Conservation (phyloP, 2,888 invertebrate genomes). For the Netelia virgata region DNA sequence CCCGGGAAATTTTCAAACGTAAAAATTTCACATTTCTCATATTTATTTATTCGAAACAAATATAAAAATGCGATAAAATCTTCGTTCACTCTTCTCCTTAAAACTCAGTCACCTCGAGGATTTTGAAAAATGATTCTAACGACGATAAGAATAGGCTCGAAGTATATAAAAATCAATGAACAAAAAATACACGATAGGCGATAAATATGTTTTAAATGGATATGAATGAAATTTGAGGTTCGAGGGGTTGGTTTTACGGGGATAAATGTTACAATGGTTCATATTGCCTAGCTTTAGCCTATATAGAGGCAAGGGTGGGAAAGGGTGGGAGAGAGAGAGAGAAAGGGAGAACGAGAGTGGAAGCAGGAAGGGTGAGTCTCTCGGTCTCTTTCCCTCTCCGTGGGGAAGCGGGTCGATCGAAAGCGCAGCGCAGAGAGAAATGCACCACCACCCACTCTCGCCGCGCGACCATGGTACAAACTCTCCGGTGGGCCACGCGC, state of each 20-base stretch:
- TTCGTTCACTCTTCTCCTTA: conserved; percentile 2
- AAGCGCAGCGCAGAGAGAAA: conserved; percentile 84
- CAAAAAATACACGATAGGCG: too few relatives aligned
- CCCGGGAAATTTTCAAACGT: not conserved
- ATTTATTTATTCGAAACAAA: too few relatives aligned
- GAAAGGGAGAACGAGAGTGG: conserved; percentile 41
- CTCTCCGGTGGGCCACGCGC: conserved; percentile 42
- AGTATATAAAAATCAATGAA: too few relatives aligned
- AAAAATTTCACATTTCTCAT: too few relatives aligned
- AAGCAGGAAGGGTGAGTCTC: conserved; percentile 67
- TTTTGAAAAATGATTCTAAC: not conserved
- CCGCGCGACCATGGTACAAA: conserved; percentile 36
- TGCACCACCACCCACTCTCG: conserved; percentile 79
- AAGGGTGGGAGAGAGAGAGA: conserved; percentile 32
- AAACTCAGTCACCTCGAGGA: not conserved
- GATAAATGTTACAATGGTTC: too few relatives aligned
- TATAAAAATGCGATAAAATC: too few relatives aligned
- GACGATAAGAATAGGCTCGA: too few relatives aligned
- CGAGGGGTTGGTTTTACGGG: too few relatives aligned
- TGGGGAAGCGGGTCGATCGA: conserved; percentile 83
- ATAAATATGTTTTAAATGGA: too few relatives aligned
- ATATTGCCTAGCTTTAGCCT: too few relatives aligned
- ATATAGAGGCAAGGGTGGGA: conserved; percentile 14
- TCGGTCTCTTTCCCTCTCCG: conserved; percentile 17
- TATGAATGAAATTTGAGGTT: too few relatives aligned